phyloP scores from a whole-genome alignment of 2,797 vertebrate species.

The Ctenochaetus hawaiiensis region DNA sequence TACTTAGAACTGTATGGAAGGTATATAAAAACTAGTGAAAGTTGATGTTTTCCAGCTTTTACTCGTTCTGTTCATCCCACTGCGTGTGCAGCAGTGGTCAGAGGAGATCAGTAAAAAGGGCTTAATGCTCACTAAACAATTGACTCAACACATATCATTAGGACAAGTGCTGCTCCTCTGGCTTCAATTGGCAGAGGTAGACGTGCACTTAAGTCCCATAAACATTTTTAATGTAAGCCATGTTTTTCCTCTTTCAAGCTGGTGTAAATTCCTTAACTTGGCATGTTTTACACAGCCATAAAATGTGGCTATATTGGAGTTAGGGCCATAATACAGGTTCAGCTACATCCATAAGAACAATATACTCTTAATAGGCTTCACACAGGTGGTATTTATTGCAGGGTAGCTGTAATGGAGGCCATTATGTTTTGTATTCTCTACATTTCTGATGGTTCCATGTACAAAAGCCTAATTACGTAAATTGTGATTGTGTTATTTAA shows the following conservation, averaged over 20 bases:
- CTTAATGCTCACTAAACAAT: too few relatives aligned
- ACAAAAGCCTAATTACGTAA: conserved; percentile 15
- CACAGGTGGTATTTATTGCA: conserved; percentile 21
- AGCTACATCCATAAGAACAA: neutral
- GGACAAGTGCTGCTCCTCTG: conserved; percentile 4
- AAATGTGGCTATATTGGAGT: neutral
- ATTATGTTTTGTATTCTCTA: conserved; percentile 15
- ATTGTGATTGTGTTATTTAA: conserved; percentile 35
- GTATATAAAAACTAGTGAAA: neutral
- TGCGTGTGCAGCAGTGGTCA: neutral
- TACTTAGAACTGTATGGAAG: too few relatives aligned
- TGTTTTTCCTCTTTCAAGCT: neutral
- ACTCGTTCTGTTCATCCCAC: conserved; percentile 16
- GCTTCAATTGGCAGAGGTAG: conserved; percentile 1
- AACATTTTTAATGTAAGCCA: conserved; percentile 2
- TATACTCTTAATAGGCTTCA: conserved; percentile 2
- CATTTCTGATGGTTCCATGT: conserved; percentile 34
- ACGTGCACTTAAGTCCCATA: neutral
- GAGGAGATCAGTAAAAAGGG: neutral
- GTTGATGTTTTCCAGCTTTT: conserved; percentile 16
- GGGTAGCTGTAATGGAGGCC: neutral
- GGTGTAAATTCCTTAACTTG: conserved; percentile 1
- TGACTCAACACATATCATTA: neutral
- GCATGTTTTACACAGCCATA: conserved; percentile 4
- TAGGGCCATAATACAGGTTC: conserved; percentile 3